phyloP scores from a whole-genome alignment of 1,140 invertebrate genomes.

The Ephestia elutella region DNA sequence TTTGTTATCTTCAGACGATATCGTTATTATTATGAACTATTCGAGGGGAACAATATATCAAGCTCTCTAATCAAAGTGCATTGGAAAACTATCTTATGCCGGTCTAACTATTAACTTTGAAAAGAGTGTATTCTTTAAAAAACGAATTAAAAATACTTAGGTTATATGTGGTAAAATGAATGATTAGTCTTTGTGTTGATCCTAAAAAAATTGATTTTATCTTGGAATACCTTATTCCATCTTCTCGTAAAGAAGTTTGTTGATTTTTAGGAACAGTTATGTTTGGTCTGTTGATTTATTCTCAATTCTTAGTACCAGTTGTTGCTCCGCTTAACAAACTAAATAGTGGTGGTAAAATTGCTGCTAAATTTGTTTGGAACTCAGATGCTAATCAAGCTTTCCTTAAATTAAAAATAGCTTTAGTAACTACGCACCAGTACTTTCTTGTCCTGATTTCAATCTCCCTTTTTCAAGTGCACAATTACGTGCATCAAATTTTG shows the following conservation, averaged over 20 bases:
- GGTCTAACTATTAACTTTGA: no score
- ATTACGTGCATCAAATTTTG: conserved; percentile 26
- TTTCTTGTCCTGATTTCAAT: no score
- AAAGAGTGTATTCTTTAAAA: not conserved
- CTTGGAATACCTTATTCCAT: conserved; percentile 4
- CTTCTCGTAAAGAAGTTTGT: not conserved
- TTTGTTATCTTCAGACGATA: no score
- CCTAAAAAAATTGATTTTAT: conserved; percentile 6
- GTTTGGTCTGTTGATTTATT: conserved; percentile 8
- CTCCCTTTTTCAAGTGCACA: conserved; percentile 23
- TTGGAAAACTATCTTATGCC: no score
- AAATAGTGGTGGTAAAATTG: not conserved
- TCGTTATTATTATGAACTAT: no score
- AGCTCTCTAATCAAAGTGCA: no score
- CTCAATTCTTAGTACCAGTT: conserved; percentile 6
- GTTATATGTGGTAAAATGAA: not conserved
- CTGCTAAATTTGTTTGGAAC: conserved; percentile 7
- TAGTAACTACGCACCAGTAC: no score
- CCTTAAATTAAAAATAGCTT: no score
- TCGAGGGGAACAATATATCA: no score
- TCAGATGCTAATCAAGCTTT: no score
- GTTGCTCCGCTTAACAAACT: conserved; percentile 7
- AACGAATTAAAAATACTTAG: conserved; percentile 5
- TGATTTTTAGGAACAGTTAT: conserved; percentile 8
- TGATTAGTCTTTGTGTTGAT: not conserved